Evolutionary conservation across 2,888 invertebrate genomes (phyloP), one percentile per base, ranked within the genome.

Genomic region (Oxyteleia sp.): DNA sequence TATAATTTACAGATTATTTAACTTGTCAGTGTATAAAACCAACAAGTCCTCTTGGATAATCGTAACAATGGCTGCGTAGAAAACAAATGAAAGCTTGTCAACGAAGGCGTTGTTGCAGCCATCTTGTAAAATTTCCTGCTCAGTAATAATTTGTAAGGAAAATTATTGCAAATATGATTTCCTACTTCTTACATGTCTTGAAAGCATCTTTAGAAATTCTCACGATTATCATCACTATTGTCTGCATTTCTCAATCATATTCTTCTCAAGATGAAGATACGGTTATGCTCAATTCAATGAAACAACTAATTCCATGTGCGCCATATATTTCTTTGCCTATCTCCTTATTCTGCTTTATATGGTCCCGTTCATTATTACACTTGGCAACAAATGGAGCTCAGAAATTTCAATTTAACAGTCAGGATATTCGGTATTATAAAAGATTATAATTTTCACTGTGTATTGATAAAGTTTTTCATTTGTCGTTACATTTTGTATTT

Each of bases 171-270:
- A 81, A 81, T 69, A 74, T 64, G 53, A 81, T 75, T 74, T 81
- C 63, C 81, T 55, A 61, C 71, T 69, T 79, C 69, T 71, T 64
- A 35, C 71, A 45, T 63, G 43, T 35, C 68, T 63, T 15, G 71
- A 47, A 55, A 64, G 57, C 57, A 51, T 72, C 71, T 59, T 43
- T 49, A 53, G 15, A 57, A 68, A 61, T 75, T 81, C 74, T 13
- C 81, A 81, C 63, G 81, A 74, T 81, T 81, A 81, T 81, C 61
- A 59, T 68, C 81, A 35, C 81, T 13, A 81, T 81, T 81, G 81
- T 81, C 49, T 74, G 16, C 64, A 80, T 81, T 81, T 74, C 81
- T 69, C 74, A 81, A 81, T 81, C 74, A 38, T 69, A 71, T 81
- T 68, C 74, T 74, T 74, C 81, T 74, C 74, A 74, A 61, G 74